These are phyloP conservation scores for Carollia perspicillata DNA, from an alignment of 2,113 vertebrate genomes.

Conservation along the genomic window DNA sequence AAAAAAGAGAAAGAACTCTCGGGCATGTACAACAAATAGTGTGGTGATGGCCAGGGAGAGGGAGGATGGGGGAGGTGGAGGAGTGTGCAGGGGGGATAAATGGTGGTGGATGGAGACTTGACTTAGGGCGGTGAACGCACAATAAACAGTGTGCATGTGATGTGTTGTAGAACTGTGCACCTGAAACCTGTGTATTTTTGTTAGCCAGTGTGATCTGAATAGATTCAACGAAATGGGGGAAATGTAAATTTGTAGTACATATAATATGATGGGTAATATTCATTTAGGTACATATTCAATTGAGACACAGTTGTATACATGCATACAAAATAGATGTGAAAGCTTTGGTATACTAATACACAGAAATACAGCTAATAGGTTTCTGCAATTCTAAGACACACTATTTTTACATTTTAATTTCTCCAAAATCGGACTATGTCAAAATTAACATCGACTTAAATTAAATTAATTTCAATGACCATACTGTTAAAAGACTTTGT, in stretches of 20 bases:
- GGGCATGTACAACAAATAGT: too few species aligned
- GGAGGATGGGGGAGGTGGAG: too few species aligned
- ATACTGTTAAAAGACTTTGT: not conserved
- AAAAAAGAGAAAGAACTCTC: too few species aligned
- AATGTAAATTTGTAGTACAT: not conserved
- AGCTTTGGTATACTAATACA: not conserved
- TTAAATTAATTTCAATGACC: not conserved
- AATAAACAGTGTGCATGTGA: too few species aligned
- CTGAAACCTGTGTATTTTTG: too few species aligned
- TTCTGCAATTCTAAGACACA: not conserved
- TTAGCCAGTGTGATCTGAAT: too few species aligned
- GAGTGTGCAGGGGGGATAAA: too few species aligned
- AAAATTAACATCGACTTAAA: not conserved
- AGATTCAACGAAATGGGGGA: too few species aligned
- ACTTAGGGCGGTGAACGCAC: too few species aligned
- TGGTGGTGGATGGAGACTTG: too few species aligned
- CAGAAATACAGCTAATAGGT: not conserved
- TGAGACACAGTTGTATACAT: not conserved
- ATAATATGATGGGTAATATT: not conserved
- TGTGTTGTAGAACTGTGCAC: too few species aligned
- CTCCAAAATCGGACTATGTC: not conserved
- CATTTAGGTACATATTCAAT: not conserved
- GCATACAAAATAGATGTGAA: not conserved
- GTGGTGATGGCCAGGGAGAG: too few species aligned
- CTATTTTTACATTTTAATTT: not conserved